Conservation (phyloP, 2,113 vertebrate genomes). For the Ctenomys sociabilis region DNA sequence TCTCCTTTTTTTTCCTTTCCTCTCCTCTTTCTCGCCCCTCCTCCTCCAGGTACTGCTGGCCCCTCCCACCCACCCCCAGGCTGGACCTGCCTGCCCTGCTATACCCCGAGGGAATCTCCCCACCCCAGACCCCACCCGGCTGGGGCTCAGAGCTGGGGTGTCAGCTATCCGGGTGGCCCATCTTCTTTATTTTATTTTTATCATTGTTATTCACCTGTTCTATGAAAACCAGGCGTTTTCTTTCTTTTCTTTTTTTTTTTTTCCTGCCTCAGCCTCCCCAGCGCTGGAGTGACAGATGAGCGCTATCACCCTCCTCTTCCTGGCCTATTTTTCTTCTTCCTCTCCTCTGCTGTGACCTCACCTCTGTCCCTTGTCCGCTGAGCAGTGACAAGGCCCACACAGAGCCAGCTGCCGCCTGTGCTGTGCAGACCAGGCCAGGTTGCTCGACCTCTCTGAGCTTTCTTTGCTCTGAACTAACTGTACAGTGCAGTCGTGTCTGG, state of each 20-base stretch:
- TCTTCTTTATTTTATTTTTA: not conserved
- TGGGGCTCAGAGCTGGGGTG: not conserved
- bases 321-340: not conserved
- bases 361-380: not conserved
- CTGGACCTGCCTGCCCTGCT: not conserved
- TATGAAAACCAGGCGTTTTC: not conserved
- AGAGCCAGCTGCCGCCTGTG: not conserved
- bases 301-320: not conserved
- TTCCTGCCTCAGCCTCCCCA: not conserved
- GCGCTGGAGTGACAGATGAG: not conserved
- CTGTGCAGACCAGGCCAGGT: not conserved
- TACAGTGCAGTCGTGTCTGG: accelerated
- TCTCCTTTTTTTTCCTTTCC: not conserved
- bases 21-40: too few species aligned
- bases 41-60: not conserved
- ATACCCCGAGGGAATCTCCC: not conserved
- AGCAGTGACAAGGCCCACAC: not conserved
- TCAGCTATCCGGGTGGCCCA: not conserved
- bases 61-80: accelerated
- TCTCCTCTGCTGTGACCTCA: not conserved
- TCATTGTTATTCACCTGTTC: not conserved
- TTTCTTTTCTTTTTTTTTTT: not conserved
- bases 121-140: not conserved
- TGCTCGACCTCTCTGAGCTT: not conserved
- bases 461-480: not conserved